phyloP scores from a whole-genome alignment of 2,113 vertebrate species.

The Sisor rabdophorus region DNA sequence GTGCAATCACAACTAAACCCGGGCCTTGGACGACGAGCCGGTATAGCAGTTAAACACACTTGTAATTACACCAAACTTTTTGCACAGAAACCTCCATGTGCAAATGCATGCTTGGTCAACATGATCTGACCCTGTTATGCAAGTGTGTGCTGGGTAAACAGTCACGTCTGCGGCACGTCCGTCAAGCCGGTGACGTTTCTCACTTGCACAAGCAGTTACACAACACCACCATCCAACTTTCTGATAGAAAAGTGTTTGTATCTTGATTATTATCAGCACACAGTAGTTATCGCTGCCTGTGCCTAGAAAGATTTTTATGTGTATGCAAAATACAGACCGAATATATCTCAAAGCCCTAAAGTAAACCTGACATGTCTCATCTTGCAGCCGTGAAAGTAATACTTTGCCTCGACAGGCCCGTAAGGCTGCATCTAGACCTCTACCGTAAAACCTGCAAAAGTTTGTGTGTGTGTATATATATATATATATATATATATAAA shows the following conservation, averaged over 20 bases:
- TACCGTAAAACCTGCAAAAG: not conserved
- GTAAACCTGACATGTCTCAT: conserved; percentile 31
- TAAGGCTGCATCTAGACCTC: not conserved
- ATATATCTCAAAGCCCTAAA: not conserved
- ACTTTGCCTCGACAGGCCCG: conserved; percentile 14
- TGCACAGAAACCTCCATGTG: conserved; percentile 36
- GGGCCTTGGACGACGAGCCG: not conserved
- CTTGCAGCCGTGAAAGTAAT: conserved; percentile 31
- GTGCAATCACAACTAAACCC: not conserved
- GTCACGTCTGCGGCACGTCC: not conserved
- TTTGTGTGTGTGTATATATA: too few species aligned
- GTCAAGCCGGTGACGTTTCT: conserved; percentile 1
- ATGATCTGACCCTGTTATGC: conserved; percentile 54
- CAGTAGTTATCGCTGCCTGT: not conserved
- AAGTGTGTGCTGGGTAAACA: conserved; percentile 46
- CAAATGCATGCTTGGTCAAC: conserved; percentile 37
- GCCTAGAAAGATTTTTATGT: conserved; percentile 28
- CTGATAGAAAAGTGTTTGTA: not conserved
- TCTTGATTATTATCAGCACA: not conserved
- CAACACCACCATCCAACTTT: not conserved
- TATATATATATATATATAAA: too few species aligned
- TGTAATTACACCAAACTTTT: conserved; percentile 16
- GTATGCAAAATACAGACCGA: conserved; percentile 23
- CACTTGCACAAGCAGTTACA: not conserved
- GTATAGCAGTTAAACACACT: not conserved